Conservation (phyloP, 1,140 invertebrate genomes). For the Platyura marginata region DNA sequence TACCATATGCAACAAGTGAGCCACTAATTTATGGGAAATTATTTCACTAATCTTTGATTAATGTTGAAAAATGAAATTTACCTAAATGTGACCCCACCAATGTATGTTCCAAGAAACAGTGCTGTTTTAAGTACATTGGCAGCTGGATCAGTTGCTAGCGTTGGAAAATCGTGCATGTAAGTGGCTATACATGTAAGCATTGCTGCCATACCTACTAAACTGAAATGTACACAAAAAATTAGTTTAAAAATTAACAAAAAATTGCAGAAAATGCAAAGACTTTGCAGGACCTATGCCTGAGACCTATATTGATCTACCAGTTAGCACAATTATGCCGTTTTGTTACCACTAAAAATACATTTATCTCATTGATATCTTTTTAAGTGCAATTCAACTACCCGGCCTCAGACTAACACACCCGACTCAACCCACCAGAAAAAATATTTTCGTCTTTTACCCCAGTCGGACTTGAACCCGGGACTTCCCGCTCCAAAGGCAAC, state of each 20-base stretch:
- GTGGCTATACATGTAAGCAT: slow-evolving; percentile 73
- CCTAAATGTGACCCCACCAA: slow-evolving; percentile 77
- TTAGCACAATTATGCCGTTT: too few species aligned
- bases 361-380: too few species aligned
- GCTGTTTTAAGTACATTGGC: slow-evolving; percentile 73
- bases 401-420: too few species aligned
- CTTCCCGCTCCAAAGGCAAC: too few species aligned
- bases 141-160: slow-evolving; percentile 66
- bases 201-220: slow-evolving; percentile 71
- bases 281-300: too few species aligned
- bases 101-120: slow-evolving; percentile 75
- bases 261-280: neutral
- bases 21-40: slow-evolving; percentile 34
- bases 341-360: too few species aligned
- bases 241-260: neutral
- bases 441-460: too few species aligned
- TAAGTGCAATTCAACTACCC: too few species aligned
- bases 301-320: too few species aligned
- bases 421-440: too few species aligned
- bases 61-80: slow-evolving; percentile 16
- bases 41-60: neutral
- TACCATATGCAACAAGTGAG: slow-evolving; percentile 78
- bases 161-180: slow-evolving; percentile 64
- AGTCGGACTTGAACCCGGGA: too few species aligned
- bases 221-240: slow-evolving; percentile 14